Evolutionary conservation across 2,113 vertebrate genomes (phyloP), one percentile per base, ranked within the genome.

Genomic region (Pipa parva): DNA sequence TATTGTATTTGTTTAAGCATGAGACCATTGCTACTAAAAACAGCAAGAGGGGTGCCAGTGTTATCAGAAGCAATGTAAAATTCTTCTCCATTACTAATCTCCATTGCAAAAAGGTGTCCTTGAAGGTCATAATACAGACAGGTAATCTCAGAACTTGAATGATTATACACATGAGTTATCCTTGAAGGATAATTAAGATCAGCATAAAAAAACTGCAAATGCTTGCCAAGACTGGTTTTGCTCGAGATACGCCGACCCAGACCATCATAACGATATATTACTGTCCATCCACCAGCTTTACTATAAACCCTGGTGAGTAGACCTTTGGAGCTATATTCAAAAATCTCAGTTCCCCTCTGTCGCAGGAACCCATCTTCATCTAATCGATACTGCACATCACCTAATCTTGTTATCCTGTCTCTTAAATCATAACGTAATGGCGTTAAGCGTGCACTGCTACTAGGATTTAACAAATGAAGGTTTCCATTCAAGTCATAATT

Each of bases 401-500:
- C 97, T 0, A 99, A 91, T 1, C 96, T 92, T 4, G 96, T 99
- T 81, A 99, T 95, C 46, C 94, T 87, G 85, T 99, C 97, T 27
- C 97, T 81, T 52, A 99, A 80, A 81, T 99, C 97, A 0, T 97
- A 99, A 51, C 95, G 91, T 31, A 99, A 85, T 0, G 95, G 95
- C 0, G 93, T 93, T 52, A 98, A 62, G 2, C 97, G 90, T 1
- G 91, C 89, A 0, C 92, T 95, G 78, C 84, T 94, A 11, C 96
- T 93, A 0, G 95, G 94, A 60, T 95, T 99, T 37, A 98, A 81
- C 63, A 99, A 75, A 54, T 99, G 95, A 54, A 99, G 88, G 72
- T 99, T 99, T 17, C 97, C 97, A 0, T 99, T 99, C n/a, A 99
- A 86, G 76, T 99, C 97, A 0, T 99, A 99, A 56, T 94, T 99